A percentile compares a stretch with the other conserved stretches of the same genome.
phyloP scores from a whole-genome alignment of 2,888 invertebrate genomes.

The Adelphocoris suturalis region DNA sequence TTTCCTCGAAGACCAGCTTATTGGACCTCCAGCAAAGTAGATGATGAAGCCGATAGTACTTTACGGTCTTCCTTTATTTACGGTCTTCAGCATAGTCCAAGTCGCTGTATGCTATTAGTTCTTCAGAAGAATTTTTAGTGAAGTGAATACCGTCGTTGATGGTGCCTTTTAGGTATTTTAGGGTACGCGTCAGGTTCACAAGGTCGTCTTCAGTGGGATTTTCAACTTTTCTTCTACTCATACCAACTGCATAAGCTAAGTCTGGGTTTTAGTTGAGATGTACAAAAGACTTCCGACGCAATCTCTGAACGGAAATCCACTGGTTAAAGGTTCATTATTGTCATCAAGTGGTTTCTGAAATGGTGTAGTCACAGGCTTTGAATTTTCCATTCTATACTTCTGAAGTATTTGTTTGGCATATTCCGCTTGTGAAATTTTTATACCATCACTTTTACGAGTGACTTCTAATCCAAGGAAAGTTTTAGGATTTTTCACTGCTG shows the following conservation, averaged over 20 bases:
- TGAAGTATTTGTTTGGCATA: conserved; percentile 73
- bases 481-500: conserved; percentile 70
- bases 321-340: too few species aligned
- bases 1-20: conserved; percentile 75
- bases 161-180: conserved; percentile 40
- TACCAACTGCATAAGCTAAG: too few species aligned
- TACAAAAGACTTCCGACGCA: too few species aligned
- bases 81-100: too few species aligned
- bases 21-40: conserved; percentile 74
- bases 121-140: conserved; percentile 28
- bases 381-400: conserved; percentile 73
- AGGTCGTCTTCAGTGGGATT: conserved; percentile 21
- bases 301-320: too few species aligned
- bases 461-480: conserved; percentile 74
- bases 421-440: too few species aligned
- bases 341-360: too few species aligned
- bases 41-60: conserved; percentile 57
- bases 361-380: conserved; percentile 69
- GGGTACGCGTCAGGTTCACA: conserved; percentile 31
- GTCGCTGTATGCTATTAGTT: conserved; percentile 67
- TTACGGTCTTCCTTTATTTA: too few species aligned
- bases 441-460: conserved; percentile 67
- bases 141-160: conserved; percentile 69
- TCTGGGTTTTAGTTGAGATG: too few species aligned
- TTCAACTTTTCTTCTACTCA: too few species aligned